Base-by-base conservation (phyloP, 2,888 invertebrate genomes). In the Zhengitettix transpicula region DNA sequence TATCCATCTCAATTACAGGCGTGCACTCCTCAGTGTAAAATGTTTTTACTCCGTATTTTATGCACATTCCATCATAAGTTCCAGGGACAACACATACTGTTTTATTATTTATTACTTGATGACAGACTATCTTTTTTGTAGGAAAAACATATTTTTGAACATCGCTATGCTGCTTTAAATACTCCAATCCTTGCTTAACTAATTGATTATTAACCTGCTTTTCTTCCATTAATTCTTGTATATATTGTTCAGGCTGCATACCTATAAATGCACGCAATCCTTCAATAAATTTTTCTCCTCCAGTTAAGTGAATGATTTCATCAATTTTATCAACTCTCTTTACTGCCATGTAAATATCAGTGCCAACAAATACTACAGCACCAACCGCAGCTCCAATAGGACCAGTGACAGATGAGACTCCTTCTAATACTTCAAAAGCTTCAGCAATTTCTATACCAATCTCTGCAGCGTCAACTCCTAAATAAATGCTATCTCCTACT, bases 401-500 rank as follows among this genome's bases (percentile, higher is more conserved):
- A 16, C 61, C 61, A 56, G 61, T 61, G 16, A 61, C 53, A 28
- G 56, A 42, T 42, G 61, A 61, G n/a, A 61, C 60, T 52, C 53
- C 61, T 53, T 57, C 57, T n/a, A 61, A 47, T 53, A 61, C 44
- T 42, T 54, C 61, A 57, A 57, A 52, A 42, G 17, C 60, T 44
- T 61, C 61, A 52, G 60, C 57, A 41, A 61, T 17, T 53, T 57
- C 60, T 57, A 61, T 40, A 15, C 61, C 61, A 52, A 61, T 61
- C 42, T 61, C 61, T 61, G 60, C 59, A 5, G 58, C 58, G 28
- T 60, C 64, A 61, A 63, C 63, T 62, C 53, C 44, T 12, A 44
- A 44, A 44, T 44, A 44, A 44, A 44, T 44, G 12, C 44, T 44
- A 44, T 44, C 44, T 44, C 44, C 44, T 44, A 44, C 12, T 11